Evolutionary conservation across 1,140 invertebrate genomes (phyloP), one percentile per base, ranked within the genome.

Genomic region (Calephelis virginiensis): DNA sequence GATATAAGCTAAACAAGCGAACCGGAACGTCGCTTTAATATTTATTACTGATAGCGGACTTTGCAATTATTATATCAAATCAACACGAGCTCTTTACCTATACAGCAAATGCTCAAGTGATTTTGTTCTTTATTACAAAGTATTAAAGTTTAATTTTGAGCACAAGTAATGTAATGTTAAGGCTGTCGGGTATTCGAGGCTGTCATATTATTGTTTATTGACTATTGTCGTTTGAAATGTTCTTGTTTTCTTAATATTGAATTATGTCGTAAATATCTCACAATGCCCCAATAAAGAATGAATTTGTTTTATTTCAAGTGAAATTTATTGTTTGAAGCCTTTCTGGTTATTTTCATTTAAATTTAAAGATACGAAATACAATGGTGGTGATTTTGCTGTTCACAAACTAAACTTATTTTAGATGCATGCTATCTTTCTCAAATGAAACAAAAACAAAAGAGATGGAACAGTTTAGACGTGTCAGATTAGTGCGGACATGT

Each of bases 171-270:
- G 14, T 12, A 56, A 4, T 13, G 14, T 53, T 17, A 56, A 56
- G 28, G 17, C 53, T 11, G 28, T 56, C 37, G 14, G 53, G 11
- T 56, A 37, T 56, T 56, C 28, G 53, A 56, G 37, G 28, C 53
- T 38, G 53, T 56, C 53, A 56, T 56, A 56, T 37, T 56, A 56
- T 56, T 56, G 53, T 56, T 56, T 56, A 56, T 56, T 56, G 53
- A 56, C 53, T 56, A 56, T 56, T 56, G 53, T 56, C 53, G 14
- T 17, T 28, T 37, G 53, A 56, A 56, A 56, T 56, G 14, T 56
- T 56, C 28, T 4, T 56, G 53, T 56, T 56, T 56, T 56, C 14
- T 56, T 56, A 56, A 56, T 56, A 56, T 56, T 56, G 50, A 37
- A 56, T 56, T 56, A 56, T 56, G 17, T 56, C 50, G 50, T 56